These are phyloP conservation scores for Colinus virginianus DNA, from an alignment of 2,113 vertebrate genomes.

Conservation along the genomic window DNA sequence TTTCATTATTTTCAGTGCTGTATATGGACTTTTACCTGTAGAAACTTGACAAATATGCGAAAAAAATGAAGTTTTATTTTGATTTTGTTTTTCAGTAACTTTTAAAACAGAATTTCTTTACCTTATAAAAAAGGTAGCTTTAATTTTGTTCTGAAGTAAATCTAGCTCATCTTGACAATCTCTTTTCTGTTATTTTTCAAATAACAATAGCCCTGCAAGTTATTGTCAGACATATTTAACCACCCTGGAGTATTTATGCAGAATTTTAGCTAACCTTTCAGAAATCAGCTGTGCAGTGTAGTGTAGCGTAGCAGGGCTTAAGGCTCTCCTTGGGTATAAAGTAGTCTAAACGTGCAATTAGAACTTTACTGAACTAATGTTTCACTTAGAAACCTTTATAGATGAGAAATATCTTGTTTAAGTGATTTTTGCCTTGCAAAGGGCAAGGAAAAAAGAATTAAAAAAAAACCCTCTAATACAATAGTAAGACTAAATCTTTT, in stretches of 20 bases:
- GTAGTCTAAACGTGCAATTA: background rate
- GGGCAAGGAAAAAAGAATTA: background rate
- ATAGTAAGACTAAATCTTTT: background rate
- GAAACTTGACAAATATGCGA: background rate
- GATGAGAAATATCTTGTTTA: background rate
- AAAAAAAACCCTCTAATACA: background rate
- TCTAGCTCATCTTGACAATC: background rate
- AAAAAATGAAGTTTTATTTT: background rate
- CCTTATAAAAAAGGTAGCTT: background rate
- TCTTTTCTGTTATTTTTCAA: background rate
- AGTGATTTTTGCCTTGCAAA: background rate
- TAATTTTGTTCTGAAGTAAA: background rate
- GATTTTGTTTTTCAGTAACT: background rate
- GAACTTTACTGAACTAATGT: background rate
- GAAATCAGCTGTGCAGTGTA: background rate
- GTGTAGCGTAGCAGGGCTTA: background rate
- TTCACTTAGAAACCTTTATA: background rate
- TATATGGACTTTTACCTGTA: background rate
- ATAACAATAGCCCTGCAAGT: background rate
- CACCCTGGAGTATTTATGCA: background rate
- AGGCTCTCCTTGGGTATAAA: background rate
- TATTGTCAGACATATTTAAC: background rate
- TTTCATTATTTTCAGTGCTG: background rate
- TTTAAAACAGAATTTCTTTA: background rate
- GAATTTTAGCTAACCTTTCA: background rate